phyloP scores from a whole-genome alignment of 2,888 invertebrate genomes.

The Anticlea derivata region DNA sequence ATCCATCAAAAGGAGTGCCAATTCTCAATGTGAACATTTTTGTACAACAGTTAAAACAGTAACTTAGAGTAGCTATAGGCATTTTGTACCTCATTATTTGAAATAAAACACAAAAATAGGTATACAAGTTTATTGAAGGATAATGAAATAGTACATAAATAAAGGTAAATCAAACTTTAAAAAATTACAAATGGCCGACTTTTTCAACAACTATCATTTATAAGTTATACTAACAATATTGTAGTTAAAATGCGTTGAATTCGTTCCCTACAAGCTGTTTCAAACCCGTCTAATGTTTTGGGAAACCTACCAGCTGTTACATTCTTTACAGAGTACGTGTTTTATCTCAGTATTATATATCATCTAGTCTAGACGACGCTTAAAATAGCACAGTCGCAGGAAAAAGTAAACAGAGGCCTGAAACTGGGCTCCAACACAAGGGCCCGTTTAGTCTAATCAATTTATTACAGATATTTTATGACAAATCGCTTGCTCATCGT shows the following conservation, averaged over 20 bases:
- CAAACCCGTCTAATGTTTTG: conserved; percentile 36
- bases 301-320: conserved; percentile 60
- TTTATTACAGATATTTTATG: no score
- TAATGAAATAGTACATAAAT: background rate
- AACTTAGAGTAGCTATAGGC: no score
- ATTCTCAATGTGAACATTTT: background rate
- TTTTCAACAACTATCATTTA: no score
- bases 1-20: background rate
- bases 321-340: conserved; percentile 41
- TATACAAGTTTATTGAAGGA: background rate
- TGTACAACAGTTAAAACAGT: no score
- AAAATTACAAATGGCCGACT: no score
- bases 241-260: background rate
- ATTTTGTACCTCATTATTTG: no score
- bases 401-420: conserved; percentile 16
- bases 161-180: no score
- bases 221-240: no score
- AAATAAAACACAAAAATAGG: conserved; percentile 4
- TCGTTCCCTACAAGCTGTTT: conserved; percentile 32
- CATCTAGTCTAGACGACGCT: conserved; percentile 56
- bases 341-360: conserved; percentile 44
- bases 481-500: no score
- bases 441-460: no score
- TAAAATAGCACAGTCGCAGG: conserved; percentile 36
- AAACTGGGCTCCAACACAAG: background rate